phyloP scores from a whole-genome alignment of 2,797 vertebrate species.

The Propithecus deckenii region DNA sequence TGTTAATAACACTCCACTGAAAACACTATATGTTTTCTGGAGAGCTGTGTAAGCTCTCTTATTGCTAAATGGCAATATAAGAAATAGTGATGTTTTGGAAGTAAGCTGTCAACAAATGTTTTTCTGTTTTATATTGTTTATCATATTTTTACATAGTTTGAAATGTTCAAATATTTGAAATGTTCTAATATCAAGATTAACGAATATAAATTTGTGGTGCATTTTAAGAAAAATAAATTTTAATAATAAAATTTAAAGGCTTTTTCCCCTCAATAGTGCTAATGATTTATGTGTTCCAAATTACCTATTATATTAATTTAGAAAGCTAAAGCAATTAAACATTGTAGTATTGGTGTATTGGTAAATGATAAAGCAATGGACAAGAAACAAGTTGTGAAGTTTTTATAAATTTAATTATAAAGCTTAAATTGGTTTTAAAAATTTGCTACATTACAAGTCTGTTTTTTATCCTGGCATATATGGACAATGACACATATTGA shows the following conservation, averaged over 20 bases:
- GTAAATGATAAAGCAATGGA: background rate
- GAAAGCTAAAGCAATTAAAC: background rate
- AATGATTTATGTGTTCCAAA: background rate
- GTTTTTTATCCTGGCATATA: background rate
- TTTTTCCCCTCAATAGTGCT: background rate
- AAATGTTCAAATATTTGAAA: conserved; percentile 82
- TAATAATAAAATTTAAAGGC: background rate
- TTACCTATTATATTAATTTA: background rate
- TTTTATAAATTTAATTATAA: background rate
- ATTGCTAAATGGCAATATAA: conserved; percentile 80
- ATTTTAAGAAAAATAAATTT: conserved; percentile 34
- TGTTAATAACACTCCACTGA: conserved; percentile 75
- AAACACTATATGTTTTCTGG: conserved; percentile 72
- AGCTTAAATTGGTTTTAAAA: background rate
- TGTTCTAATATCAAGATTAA: conserved; percentile 81
- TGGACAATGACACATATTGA: background rate
- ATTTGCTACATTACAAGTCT: background rate
- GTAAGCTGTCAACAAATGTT: conserved; percentile 78
- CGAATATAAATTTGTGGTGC: conserved; percentile 84
- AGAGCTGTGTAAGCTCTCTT: conserved; percentile 73
- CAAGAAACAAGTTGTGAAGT: background rate
- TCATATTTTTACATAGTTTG: conserved; percentile 85
- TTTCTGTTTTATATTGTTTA: conserved; percentile 84
- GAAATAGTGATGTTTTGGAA: conserved; percentile 77
- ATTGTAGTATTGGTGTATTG: background rate